These are phyloP conservation scores for Agelas oroides DNA, from an alignment of 37 sponge, comb jelly and placozoan species.

Conservation along the genomic window DNA sequence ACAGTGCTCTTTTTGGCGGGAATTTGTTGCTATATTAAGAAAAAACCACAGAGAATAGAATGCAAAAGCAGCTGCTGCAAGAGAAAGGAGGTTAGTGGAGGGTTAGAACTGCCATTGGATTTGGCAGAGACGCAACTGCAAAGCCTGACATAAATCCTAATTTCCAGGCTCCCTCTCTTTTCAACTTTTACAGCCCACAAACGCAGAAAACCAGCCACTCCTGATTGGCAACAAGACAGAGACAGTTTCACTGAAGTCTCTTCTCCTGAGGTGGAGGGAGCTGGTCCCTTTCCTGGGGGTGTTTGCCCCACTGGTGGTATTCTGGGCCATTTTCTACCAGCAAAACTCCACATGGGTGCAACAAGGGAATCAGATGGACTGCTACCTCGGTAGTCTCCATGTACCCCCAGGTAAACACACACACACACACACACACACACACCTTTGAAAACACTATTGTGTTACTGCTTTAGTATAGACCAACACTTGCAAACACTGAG, in stretches of 20 bases:
- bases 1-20: conserved; percentile 42
- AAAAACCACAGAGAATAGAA: conserved; percentile 37
- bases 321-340: conserved; percentile 79
- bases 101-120: no score
- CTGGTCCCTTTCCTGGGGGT: conserved; percentile 54
- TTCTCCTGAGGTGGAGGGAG: not conserved
- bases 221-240: no score
- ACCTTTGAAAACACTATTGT: no score
- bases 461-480: no score
- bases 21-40: conserved; percentile 35
- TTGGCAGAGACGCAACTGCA: no score
- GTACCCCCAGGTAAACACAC: conserved; percentile 70
- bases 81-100: not conserved
- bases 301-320: conserved; percentile 70
- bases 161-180: no score
- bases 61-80: not conserved
- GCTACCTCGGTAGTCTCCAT: conserved; percentile 62
- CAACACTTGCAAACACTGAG: no score
- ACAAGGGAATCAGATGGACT: conserved; percentile 75
- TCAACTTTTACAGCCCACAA: not conserved
- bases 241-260: not conserved
- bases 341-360: conserved; percentile 85
- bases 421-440: not conserved
- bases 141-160: no score
- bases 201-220: not conserved